Base-by-base conservation (phyloP, 2,113 vertebrate species). In the Mandrillus leucophaeus region DNA sequence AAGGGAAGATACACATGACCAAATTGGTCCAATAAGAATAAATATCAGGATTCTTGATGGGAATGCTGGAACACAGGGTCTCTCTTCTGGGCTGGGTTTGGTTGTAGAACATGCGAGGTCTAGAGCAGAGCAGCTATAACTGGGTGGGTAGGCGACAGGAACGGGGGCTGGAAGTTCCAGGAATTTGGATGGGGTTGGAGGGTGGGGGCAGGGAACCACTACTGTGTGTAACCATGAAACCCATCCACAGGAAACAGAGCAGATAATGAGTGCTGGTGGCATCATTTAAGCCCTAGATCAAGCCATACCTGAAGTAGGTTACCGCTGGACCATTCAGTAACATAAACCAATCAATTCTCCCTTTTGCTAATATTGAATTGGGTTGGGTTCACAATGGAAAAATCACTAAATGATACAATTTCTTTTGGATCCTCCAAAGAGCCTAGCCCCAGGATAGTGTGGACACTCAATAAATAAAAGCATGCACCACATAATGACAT, bases 351-450 rank as follows among this genome's bases (percentile, higher is more conserved):
- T 70, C 50, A n/a, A 88, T 78, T 72, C 20, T 23, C 20, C 6
- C 73, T 25, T 43, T 86, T 12, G 6, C 23, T 94, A 35, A 82
- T 52, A 73, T 4, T 57, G 18, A 22, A 86, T 83, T 86, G 50
- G 59, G 57, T 27, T 80, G n/a, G 40, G n/a, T 40, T 86, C 75
- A 81, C 70, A 72, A 55, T 22, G 50, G 45, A 80, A 93, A 84
- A 85, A 70, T 93, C 64, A 89, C 86, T 61, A 75, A 90, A 6
- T 17, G 22, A 75, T 66, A 57, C 45, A n/a, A 17, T 94, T 82
- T 89, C 86, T 80, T 94, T 61, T 48, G 48, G 64, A 88, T 48
- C 55, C 66, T 88, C 70, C 55, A 27, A 93, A 95, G 22, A 83
- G 23, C 68, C 64, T 61, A 30, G 12, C 55, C 64, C 32, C 66